Evolutionary conservation across 2,888 invertebrate species (phyloP), one percentile per base, ranked within the genome.

Genomic region (Mythimna ferrago): DNA sequence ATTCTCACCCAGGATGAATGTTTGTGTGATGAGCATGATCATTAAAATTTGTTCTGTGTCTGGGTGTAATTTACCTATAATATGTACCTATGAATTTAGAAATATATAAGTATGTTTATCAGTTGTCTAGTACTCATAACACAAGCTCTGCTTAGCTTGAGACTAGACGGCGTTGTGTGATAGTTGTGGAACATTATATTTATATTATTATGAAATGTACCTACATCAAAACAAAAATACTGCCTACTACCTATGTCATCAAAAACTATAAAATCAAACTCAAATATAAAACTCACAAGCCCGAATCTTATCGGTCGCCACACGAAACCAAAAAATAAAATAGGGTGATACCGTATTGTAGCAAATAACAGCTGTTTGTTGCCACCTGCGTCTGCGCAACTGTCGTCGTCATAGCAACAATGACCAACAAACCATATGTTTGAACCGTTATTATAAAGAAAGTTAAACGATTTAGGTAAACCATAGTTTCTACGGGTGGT

Each of bases 301-400:
- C 10, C 9, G n/a, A 51, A 67, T 56, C 10, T 67, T 67, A 82
- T 75, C 71, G 44, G 35, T 35, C n/a, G 53, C 38, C 62, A 61
- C 44, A 71, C 60, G 44, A 66, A 76, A 67, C 66, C 41, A 26
- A 76, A 53, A 70, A 67, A 48, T 48, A 41, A 71, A 71, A 66
- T 71, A 54, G 77, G 75, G 74, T 75, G 74, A 71, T 73, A 73
- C 61, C 48, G 44, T 76, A 69, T 44, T 72, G 72, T 41, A 73
- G 75, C 82, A 71, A 85, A 85, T 82, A 72, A 82, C 94, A 94
- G 93, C 91, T 95, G 95, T 88, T 21, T 66, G 56, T 21, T 57
- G 67, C 86, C 95, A 95, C 95, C 95, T 95, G 95, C 92, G 90
- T 86, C 48, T 68, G 81, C 87, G 90, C 94, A 92, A 92, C 92